These are phyloP conservation scores for Papilio aristodemus DNA, from an alignment of 1,140 invertebrate species.

Conservation along the genomic window DNA sequence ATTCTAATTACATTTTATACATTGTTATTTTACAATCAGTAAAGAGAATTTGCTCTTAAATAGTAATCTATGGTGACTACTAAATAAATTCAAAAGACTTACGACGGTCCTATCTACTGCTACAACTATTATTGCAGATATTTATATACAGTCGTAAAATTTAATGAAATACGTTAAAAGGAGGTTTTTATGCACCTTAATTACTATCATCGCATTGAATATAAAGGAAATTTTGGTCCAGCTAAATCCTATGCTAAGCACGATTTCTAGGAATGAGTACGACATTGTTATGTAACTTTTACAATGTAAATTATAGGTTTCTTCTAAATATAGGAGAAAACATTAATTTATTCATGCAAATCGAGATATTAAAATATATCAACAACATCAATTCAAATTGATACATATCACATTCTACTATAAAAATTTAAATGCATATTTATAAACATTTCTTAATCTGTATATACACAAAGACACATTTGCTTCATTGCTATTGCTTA, in stretches of 20 bases:
- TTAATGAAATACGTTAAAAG: slow-evolving; percentile 64
- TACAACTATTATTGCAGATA: slow-evolving; percentile 74
- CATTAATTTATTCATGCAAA: slow-evolving; percentile 37
- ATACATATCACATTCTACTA: slow-evolving; percentile 35
- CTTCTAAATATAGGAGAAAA: slow-evolving; percentile 29
- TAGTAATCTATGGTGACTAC: slow-evolving; percentile 61
- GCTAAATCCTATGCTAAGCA: slow-evolving; percentile 76
- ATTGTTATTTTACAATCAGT: slow-evolving; percentile 70
- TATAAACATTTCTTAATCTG: slow-evolving; percentile 28
- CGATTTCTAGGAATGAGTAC: slow-evolving; percentile 66
- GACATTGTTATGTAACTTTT: slow-evolving; percentile 60
- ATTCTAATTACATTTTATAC: slow-evolving; percentile 78
- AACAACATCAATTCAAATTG: slow-evolving; percentile 40
- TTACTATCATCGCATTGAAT: slow-evolving; percentile 63
- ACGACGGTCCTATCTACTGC: slow-evolving; percentile 54
- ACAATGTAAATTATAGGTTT: slow-evolving; percentile 48
- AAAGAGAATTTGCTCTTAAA: slow-evolving; percentile 58
- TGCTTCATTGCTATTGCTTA: slow-evolving; percentile 27
- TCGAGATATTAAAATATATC: slow-evolving; percentile 38
- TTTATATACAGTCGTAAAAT: slow-evolving; percentile 70
- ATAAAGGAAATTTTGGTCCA: slow-evolving; percentile 78
- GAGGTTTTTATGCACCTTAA: slow-evolving; percentile 59
- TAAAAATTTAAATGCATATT: slow-evolving; percentile 32
- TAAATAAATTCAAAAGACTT: slow-evolving; percentile 62
- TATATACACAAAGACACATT: slow-evolving; percentile 28